A percentile compares a stretch with the other conserved stretches of the same genome.
Conservation (phyloP, 2,888 invertebrate species). For the Ametastegia equiseti region DNA sequence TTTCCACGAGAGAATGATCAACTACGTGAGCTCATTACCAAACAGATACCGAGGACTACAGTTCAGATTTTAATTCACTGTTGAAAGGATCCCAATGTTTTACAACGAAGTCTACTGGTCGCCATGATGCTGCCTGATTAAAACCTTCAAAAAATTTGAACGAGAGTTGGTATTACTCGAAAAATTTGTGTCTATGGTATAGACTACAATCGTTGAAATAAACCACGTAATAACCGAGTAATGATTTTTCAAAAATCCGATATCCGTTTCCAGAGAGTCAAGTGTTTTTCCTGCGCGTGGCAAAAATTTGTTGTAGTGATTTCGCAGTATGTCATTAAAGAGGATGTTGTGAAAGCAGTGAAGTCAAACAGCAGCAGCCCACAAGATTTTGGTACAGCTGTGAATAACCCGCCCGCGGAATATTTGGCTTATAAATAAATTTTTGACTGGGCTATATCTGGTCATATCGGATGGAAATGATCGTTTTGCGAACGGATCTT, state of each 20-base stretch:
- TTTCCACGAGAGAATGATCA: background rate
- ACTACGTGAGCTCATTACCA: conserved; percentile 27
- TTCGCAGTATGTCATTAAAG: too few relatives aligned
- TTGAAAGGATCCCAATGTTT: background rate
- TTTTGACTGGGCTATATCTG: background rate
- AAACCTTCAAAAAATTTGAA: background rate
- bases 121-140: background rate
- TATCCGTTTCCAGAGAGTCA: too few relatives aligned
- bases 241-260: background rate
- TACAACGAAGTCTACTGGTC: background rate
- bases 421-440: background rate
- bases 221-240: background rate
- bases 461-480: background rate
- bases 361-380: background rate
- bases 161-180: background rate
- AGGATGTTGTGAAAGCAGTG: background rate
- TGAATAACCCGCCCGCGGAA: conserved; percentile 20
- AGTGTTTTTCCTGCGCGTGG: background rate
- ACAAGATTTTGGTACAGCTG: background rate
- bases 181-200: background rate
- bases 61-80: background rate
- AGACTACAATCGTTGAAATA: background rate
- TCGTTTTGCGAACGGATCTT: conserved; percentile 5
- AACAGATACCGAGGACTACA: conserved; percentile 10
- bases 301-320: background rate